Conservation (phyloP, 1,140 invertebrate genomes). For the Ceratosolen fusciceps region DNA sequence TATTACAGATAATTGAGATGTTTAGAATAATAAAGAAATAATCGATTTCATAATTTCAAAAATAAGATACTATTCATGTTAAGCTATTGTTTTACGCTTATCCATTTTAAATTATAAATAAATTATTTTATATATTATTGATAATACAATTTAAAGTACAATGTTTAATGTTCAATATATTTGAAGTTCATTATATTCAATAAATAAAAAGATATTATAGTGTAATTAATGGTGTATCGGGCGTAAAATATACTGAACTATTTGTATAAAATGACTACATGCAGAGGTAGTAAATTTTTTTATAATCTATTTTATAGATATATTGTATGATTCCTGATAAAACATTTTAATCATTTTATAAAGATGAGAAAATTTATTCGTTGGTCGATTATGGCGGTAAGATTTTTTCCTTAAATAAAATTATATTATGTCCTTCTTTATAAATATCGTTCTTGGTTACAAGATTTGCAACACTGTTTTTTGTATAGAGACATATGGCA, state of each 20-base stretch:
- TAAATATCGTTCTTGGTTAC: constrained; percentile 61
- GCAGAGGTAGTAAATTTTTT: not conserved
- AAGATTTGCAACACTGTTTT: constrained; percentile 88
- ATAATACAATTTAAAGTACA: too few relatives aligned
- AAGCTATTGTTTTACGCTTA: not conserved
- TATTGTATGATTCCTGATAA: not conserved
- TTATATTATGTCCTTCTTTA: constrained; percentile 17
- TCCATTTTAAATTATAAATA: not conserved
- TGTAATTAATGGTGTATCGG: too few relatives aligned
- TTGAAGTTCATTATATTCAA: too few relatives aligned
- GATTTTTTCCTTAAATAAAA: constrained; percentile 43
- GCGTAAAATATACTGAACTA: too few relatives aligned
- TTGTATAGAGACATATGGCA: constrained; percentile 85
- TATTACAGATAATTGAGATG: not conserved
- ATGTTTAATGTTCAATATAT: too few relatives aligned
- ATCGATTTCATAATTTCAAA: not conserved
- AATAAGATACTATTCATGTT: not conserved
- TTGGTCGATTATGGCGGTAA: constrained; percentile 48
- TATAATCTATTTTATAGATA: not conserved
- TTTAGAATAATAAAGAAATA: not conserved
- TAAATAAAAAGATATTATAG: too few relatives aligned
- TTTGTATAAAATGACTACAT: not conserved
- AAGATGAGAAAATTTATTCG: constrained; percentile 52
- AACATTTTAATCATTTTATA: not conserved
- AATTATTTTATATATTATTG: not conserved